Conservation (phyloP, 2,888 invertebrate species). For the Pseudococcus longispinus region DNA sequence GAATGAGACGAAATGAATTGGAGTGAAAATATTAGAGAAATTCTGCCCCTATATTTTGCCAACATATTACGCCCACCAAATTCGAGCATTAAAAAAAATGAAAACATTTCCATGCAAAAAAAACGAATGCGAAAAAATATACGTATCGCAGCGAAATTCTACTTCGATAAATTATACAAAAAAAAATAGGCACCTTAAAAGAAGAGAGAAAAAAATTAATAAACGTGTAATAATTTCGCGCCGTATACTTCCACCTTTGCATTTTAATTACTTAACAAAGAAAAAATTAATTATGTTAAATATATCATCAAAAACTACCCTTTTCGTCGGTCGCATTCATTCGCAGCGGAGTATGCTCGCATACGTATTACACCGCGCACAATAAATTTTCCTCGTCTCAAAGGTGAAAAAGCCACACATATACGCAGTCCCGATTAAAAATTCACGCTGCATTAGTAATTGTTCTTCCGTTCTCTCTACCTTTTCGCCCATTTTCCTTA, state of each 20-base stretch:
- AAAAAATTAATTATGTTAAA: constrained; percentile 1
- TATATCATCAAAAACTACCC: constrained; percentile 7
- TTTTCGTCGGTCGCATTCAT: constrained; percentile 1
- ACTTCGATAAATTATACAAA: background rate
- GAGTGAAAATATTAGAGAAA: background rate
- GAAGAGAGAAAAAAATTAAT: background rate
- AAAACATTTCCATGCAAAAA: background rate
- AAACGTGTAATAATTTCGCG: constrained; percentile 5
- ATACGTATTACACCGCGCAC: background rate
- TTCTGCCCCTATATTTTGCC: too few species aligned
- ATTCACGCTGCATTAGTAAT: constrained; percentile 11
- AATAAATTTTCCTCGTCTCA: background rate
- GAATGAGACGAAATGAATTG: background rate
- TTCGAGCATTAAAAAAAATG: background rate
- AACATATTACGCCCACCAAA: background rate
- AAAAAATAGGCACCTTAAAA: background rate
- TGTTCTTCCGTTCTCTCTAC: constrained; percentile 5
- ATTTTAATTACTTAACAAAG: background rate
- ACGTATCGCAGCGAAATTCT: background rate
- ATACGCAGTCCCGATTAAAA: background rate
- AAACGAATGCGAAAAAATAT: background rate
- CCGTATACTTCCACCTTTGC: background rate
- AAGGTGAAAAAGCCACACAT: background rate
- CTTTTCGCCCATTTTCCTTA: background rate
- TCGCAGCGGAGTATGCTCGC: too few species aligned